Evolutionary conservation across 1,140 invertebrate genomes (phyloP), one percentile per base, ranked within the genome.

Genomic region (Sinonovacula constricta): DNA sequence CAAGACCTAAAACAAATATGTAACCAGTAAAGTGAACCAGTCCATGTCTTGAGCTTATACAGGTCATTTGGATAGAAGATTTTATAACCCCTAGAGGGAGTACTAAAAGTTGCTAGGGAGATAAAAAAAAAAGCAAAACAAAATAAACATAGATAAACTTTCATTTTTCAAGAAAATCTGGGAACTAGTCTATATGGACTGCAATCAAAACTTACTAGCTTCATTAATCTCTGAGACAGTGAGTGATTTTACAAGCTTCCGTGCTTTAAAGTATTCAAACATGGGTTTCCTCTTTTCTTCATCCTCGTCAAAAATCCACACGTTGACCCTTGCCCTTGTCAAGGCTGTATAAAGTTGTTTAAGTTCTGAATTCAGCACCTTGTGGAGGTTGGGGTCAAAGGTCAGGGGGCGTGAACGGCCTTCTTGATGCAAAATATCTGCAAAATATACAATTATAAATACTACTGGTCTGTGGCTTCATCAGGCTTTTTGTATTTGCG

Each of bases 251-350:
- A 81, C 83, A 30, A 87, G 66, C n/a, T 79, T 63, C 22, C 67
- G 54, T 2, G 77, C 77, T 34, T 83, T 79, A 69, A 87, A 87
- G 51, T 83, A 87, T 53, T 86, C 84, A 79, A 85, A 86, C 85
- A 87, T 86, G 4, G 86, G 86, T 18, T 65, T 68, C 3, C 84
- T 33, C 30, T 81, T 81, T 31, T 82, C 80, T 4, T 62, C 49
- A 63, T 80, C 76, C 39, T 84, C 79, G 68, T 88, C 86, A 83
- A 88, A 88, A 15, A 88, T 84, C 85, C 83, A 87, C 3, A 87
- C 82, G 67, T 87, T 85, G 15, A 84, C 82, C 12, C 85, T 56
- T 3, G 86, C 86, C 34, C 85, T 22, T 2, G 86, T 87, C 30
- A 87, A 33, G 12, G 86, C 86, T 15, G 86, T 88, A 79, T 88